Evolutionary conservation across 2,797 vertebrate genomes (phyloP).

Genomic region (Acanthopagrus latus): DNA sequence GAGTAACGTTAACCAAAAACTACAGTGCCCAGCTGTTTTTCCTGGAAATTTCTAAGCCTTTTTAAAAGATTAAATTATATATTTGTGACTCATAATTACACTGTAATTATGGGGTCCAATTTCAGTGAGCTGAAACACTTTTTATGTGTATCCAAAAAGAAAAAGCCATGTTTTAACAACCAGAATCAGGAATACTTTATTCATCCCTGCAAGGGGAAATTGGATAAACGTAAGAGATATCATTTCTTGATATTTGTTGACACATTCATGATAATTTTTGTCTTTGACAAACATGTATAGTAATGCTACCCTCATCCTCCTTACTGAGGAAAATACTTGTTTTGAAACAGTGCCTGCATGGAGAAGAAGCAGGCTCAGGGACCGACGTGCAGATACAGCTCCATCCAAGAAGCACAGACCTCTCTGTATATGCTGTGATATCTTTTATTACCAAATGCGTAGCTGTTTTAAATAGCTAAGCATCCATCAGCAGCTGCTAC

Average conservation of each 20-base stretch:
- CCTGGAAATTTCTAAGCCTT: not conserved
- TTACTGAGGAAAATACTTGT: not conserved
- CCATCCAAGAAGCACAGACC: not conserved
- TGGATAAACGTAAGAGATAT: too few relatives aligned
- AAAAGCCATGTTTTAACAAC: too few relatives aligned
- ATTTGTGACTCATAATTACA: slow-evolving; percentile 3
- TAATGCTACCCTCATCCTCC: not conserved
- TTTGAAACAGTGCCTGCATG: not conserved
- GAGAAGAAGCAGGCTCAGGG: not conserved
- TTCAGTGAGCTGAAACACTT: too few relatives aligned
- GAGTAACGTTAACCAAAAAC: not conserved
- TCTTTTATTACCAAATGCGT: slow-evolving; percentile 9
- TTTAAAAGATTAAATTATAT: not conserved
- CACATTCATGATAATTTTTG: not conserved
- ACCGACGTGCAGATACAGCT: slow-evolving; percentile 20
- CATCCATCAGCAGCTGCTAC: slow-evolving; percentile 45
- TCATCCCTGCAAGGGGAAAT: too few relatives aligned
- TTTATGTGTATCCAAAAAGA: too few relatives aligned
- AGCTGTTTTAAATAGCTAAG: slow-evolving; percentile 28
- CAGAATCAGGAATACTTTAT: too few relatives aligned
- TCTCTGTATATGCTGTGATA: not conserved
- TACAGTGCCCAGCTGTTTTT: not conserved
- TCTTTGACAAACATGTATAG: not conserved
- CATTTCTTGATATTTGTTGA: too few relatives aligned
- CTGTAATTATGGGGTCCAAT: too few relatives aligned